Evolutionary conservation across 2,797 vertebrate genomes (phyloP), one percentile per base, ranked within the genome.

Genomic region (Bradypus variegatus): DNA sequence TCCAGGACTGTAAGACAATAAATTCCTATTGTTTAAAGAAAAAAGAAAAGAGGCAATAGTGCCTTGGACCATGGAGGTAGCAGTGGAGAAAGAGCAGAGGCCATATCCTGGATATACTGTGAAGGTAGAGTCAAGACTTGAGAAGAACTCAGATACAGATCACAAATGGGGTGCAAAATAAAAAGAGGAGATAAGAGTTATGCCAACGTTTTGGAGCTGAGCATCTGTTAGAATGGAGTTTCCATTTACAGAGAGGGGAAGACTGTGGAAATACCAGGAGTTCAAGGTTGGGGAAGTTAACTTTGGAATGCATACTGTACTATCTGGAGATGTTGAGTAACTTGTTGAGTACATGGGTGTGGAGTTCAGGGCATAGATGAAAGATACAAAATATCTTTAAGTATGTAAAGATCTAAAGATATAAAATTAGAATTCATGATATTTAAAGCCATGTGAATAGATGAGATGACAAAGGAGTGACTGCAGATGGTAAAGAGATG

Each of bases 301-400:
- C 2, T 15, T 2, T 41, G 64, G 58, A 10, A 3, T 12, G 29
- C 19, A 18, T 6, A 8, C 0, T 4, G 62, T 53, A 55, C 62
- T 58, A 10, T 1, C 27, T 12, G 55, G 7, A 45, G 55, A 16
- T 0, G 25, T 25, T 1, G 4, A 5, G 6, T 2, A 19, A 19
- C 18, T 16, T 55, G 48, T 5, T 65, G 67, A 16, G 15, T 10
- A 18, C 9, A 23, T 5, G 55, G 27, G 23, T 36, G n/a, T 84
- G 21, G 62, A 9, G 19, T 6, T 41, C 36, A 15, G 33, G 45
- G 36, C n/a, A 45, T 41, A 38, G 55, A 62, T 58, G 21, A 58
- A 23, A 58, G 58, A 21, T 18, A 23, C 23, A 58, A 23, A 23
- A 8, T 58, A 58, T 58, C 58, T 58, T 58, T 58, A 6, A 58